Evolutionary conservation across 2,888 invertebrate species (phyloP), one percentile per base, ranked within the genome.

Genomic region (Drosophila pullipes): DNA sequence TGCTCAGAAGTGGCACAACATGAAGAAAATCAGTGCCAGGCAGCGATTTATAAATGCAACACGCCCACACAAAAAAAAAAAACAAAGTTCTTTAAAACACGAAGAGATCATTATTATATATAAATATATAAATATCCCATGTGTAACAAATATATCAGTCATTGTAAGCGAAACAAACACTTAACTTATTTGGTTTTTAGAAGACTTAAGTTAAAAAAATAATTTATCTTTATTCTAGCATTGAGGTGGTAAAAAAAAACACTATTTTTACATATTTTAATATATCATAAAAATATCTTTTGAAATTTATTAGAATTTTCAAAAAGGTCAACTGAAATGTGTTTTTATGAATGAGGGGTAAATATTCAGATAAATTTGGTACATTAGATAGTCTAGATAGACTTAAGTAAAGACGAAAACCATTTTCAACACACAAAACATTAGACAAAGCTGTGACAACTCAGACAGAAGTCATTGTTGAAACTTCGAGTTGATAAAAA

Each of bases 41-140:
- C 69, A 35, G 47, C 55, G 28, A 35, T 28, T 47, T 4, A 25
- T 16, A 49, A 30, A 9, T 44, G 31, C 50, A 63, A 33, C 62
- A 30, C 30, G 30, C 30, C 30, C 30, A 0, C 30, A 0, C 0
- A 0, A 1, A 30, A 30, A 30, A 1, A 30, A 30, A 30, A 30
- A 30, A 30, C 5, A 6, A 30, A 30, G 13, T 25, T 25, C 13
- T 25, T 47, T 4, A 25, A 1, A 22, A 2, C 41, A 22, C 4
- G 2, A 11, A n/a, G 0, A 41, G 2, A 41, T 41, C 2, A 2
- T 10, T 41, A 41, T n/a, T 11, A 41, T 0, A 9, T 4, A 5
- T 2, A 22, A 1, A 11, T 44, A 44, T 44, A n/a, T 11, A 41
- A 2, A 5, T 41, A n/a, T 5, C 10, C 41, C 41, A 10, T n/a